Base-by-base conservation (phyloP, 1,140 invertebrate genomes). In the Carcinoscorpius rotundicauda region DNA sequence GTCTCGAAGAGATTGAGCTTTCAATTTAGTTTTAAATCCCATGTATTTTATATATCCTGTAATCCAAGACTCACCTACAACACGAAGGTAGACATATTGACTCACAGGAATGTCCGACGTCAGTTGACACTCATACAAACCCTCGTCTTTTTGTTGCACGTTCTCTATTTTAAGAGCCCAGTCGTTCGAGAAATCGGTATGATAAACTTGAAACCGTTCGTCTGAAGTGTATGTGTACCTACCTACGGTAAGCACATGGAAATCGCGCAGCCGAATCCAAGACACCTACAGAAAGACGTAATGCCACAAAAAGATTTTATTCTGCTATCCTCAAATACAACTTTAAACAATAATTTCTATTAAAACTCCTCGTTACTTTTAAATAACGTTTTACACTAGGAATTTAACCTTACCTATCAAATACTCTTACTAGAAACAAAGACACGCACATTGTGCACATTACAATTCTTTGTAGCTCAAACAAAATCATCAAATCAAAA, bases 131-230 rank as follows among this genome's bases (percentile, higher is more conserved):
- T 92, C 86, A 78, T 88, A 88, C 56, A 82, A 78, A 52, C 87
- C 87, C 9, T 83, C 78, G 75, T 90, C 88, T 6, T 80, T 74
- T 68, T 78, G 75, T 63, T 81, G 81, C 6, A 91, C 86, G 76
- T 89, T 93, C 78, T 90, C 91, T 74, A 95, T 92, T 79, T 93
- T 87, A 68, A 96, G 79, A 64, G 89, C 91, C 91, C 91, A 96
- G 80, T 94, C 91, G 72, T 91, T 89, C 51, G 87, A 83, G 53
- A 65, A 68, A 60, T 88, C 75, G 87, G 87, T 74, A 85, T 86
- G 77, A 86, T 84, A 72, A 88, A 89, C 69, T 89, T 88, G 72
- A 73, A 83, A 83, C 9, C 82, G 82, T 74, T 88, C 85, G 76
- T 94, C 91, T 3, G 87, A 87, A 4, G 89, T 92, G 74, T 93